Percentiles rank a stretch among this genome's conserved stretches.
These are phyloP conservation scores for Crossocerus cetratus DNA, from an alignment of 2,888 invertebrate species.

Conservation along the genomic window DNA sequence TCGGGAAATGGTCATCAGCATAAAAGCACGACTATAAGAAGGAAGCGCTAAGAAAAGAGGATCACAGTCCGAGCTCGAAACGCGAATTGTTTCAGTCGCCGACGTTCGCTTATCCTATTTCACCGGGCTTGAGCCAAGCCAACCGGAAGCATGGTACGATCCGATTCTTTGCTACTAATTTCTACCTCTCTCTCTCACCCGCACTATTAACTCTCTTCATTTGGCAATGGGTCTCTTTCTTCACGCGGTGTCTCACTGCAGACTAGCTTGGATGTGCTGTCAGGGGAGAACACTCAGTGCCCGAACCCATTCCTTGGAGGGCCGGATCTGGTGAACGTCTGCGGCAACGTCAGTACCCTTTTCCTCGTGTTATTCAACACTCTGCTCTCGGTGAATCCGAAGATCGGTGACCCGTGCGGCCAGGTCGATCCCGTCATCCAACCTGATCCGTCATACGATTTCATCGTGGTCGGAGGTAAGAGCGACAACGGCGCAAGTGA, in stretches of 20 bases:
- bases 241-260: too few species aligned
- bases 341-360: conserved; percentile 40
- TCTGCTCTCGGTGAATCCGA: conserved; percentile 42
- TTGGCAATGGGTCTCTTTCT: too few species aligned
- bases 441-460: conserved; percentile 80
- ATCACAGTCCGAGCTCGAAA: background rate
- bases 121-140: too few species aligned
- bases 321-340: conserved; percentile 55
- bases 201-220: background rate
- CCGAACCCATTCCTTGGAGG: conserved; percentile 55
- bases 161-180: background rate
- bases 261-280: background rate
- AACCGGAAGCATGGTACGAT: background rate
- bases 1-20: conserved; percentile 25
- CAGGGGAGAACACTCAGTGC: conserved; percentile 19
- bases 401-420: conserved; percentile 77
- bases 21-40: conserved; percentile 40
- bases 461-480: conserved; percentile 81
- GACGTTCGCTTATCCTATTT: background rate
- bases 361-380: conserved; percentile 61
- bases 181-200: background rate
- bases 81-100: background rate
- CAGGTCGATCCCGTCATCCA: conserved; percentile 76
- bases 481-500: background rate
- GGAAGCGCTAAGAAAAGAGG: background rate